Base-by-base conservation (phyloP, 2,113 vertebrate genomes). In the Eolophus roseicapilla region DNA sequence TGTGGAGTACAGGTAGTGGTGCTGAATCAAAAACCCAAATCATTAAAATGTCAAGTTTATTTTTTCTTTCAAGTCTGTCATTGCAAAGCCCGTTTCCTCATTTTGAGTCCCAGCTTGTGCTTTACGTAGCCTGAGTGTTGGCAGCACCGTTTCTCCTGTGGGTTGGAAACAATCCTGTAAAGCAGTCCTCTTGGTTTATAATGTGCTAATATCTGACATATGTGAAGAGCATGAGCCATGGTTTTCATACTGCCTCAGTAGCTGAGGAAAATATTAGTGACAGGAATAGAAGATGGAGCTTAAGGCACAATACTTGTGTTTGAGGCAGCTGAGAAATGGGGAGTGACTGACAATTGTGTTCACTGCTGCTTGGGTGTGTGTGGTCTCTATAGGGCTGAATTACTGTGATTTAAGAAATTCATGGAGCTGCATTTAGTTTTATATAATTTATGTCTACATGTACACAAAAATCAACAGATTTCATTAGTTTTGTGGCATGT, bases 71-170 rank as follows among this genome's bases (percentile, higher is more conserved):
- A 39, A 2, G 17, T n/a, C 59, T 11, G 3, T 24, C 47, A 2
- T 12, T 50, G 29, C 59, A 78, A 13, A 78, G 60, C 24, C 31
- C 12, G 2, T 19, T 3, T 57, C 27, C 2, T 16, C 4, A 0
- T 24, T 57, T 16, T 9, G 46, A 53, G 52, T 17, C 35, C 18
- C 33, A 28, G 11, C 62, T 84, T 43, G 63, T 3, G 35, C 55
- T 62, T 52, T 50, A 11, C 2, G 12, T 6, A 4, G 75, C 1
- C 0, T 3, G 14, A 43, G 49, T 12, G 20, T 9, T 69, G 80
- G 47, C 80, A 76, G 63, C 11, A 1, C 24, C 1, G 0, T 14
- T 31, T 8, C 39, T 81, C 0, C 71, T 15, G 23, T 10, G 41
- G 31, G 23, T 74, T 27, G 65, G 74, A 8, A 63, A 7, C 0